phyloP scores from a whole-genome alignment of 2,113 vertebrate species.

The Psittacus erithacus region DNA sequence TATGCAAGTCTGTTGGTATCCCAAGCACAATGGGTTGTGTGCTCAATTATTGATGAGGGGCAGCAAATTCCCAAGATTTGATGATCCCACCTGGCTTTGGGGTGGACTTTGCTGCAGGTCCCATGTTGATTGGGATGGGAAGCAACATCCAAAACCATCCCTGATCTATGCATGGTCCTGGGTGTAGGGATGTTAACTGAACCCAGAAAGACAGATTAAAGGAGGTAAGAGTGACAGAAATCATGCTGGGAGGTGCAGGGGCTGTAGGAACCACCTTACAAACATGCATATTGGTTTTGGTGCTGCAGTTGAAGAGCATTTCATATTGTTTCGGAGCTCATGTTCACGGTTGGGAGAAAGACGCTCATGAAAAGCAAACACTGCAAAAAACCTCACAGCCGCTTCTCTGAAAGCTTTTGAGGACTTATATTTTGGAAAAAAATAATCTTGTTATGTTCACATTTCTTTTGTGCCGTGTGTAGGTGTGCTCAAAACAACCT shows the following conservation, averaged over 20 bases:
- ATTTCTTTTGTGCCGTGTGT: not conserved
- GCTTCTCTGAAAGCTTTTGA: not conserved
- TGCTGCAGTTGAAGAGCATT: not conserved
- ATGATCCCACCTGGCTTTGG: not conserved
- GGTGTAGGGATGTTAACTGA: not conserved
- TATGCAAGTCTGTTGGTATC: not conserved
- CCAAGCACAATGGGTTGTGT: too few relatives aligned
- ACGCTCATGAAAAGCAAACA: not conserved
- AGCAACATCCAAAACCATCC: not conserved
- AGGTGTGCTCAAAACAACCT: not conserved
- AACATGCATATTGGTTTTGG: not conserved
- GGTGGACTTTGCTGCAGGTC: not conserved
- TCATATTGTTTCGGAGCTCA: not conserved
- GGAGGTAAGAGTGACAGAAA: not conserved
- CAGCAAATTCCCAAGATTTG: not conserved
- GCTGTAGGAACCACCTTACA: accelerated
- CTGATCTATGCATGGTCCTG: not conserved
- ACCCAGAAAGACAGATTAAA: not conserved
- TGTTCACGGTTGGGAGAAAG: not conserved
- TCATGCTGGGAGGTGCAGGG: not conserved
- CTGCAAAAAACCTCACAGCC: not conserved
- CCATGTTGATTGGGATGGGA: accelerated
- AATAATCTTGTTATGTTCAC: not conserved
- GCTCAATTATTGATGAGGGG: not conserved
- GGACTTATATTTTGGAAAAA: not conserved